Evolutionary conservation across 2,888 invertebrate genomes (phyloP), one percentile per base, ranked within the genome.

Genomic region (Acanthosepion esculentum): DNA sequence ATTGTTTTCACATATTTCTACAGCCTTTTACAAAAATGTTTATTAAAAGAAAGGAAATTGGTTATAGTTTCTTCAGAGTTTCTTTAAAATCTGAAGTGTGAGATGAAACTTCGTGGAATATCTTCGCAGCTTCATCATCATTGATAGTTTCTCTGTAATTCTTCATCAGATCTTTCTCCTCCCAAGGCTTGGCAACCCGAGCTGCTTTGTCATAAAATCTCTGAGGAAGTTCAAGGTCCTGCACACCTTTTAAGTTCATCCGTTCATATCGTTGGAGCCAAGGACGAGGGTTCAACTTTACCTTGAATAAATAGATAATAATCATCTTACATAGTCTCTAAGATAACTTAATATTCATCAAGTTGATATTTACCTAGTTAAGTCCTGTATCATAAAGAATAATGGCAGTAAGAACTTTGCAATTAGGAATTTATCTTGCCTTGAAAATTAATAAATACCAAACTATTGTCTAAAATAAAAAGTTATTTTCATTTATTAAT

Each of bases 151-250:
- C 98, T 98, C 99, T 98, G 97, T 99, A 99, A 95, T 98, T 98
- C 97, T 98, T 98, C 99, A 99, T 99, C 94, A 99, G 98, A 97
- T 99, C 99, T 97, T 98, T 99, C 98, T 99, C 98, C 94, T 96
- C 97, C 98, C 98, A 97, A 98, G 99, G 99, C 95, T 98, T 98
- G 92, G 98, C 98, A 64, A 98, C 97, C 94, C 98, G 97, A 95
- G 98, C 98, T 12, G 98, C 98, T 94, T 98, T 95, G 23, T 95
- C 95, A 55, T 95, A 95, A 94, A 96, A 95, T 93, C 95, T 96
- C 48, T 96, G 95, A 12, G 95, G 96, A 59, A 97, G 95, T 3
- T 95, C 95, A 15, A 97, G 95, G 64, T 96, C 96, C 94, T 96
- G 96, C 0, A 97, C 96, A 29, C 97, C 97, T 95, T 96, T 96